phyloP scores from a whole-genome alignment of 2,113 vertebrate species.

The Chaetorhynchus papuensis region DNA sequence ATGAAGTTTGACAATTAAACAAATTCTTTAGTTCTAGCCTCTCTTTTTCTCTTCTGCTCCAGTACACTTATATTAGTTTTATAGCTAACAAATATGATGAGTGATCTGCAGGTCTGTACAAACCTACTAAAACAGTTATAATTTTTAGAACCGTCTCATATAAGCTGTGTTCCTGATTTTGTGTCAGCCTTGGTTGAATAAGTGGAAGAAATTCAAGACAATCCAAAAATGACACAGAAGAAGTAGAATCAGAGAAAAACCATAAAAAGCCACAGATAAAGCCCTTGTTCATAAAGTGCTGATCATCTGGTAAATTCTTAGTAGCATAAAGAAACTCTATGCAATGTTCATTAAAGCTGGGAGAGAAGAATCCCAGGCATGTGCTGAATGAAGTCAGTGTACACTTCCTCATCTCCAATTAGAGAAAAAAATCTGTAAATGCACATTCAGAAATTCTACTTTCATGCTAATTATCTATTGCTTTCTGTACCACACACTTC shows the following conservation, averaged over 20 bases:
- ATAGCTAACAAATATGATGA: not conserved
- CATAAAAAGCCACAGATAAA: not conserved
- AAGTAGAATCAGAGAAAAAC: not conserved
- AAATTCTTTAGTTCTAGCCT: not conserved
- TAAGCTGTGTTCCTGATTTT: not conserved
- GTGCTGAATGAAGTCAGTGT: not conserved
- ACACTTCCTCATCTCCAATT: not conserved
- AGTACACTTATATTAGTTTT: not conserved
- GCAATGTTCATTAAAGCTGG: not conserved
- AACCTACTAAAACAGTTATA: not conserved
- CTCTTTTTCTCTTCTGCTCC: not conserved
- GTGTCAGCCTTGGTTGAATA: not conserved
- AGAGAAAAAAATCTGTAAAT: not conserved
- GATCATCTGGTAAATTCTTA: not conserved
- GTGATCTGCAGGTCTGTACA: not conserved
- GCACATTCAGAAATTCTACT: not conserved
- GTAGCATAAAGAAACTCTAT: not conserved
- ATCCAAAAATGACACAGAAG: not conserved
- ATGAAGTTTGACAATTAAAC: not conserved
- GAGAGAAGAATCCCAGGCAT: not conserved
- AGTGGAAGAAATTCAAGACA: not conserved
- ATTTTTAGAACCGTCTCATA: not conserved
- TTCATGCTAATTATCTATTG: slow-evolving; percentile 1
- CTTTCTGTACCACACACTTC: not conserved
- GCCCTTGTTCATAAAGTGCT: not conserved